Base-by-base conservation (phyloP, 2,888 invertebrate genomes). In the Cartodere bifasciata region DNA sequence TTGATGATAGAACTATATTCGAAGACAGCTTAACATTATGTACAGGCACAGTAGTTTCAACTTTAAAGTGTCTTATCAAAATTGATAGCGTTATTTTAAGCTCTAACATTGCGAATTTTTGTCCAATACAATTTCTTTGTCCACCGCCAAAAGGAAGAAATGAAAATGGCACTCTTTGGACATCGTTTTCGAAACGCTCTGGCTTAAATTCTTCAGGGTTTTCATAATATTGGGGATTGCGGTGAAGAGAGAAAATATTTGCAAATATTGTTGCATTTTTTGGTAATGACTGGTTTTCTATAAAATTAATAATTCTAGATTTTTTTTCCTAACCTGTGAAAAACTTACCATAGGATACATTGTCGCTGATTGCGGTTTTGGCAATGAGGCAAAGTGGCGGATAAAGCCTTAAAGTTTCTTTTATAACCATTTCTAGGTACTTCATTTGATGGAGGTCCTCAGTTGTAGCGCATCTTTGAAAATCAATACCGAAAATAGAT, bases 81-180 rank as follows among this genome's bases (percentile, higher is more conserved):
- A 64, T 65, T 1, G 69, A 65, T 2, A 72, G 34, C 0, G 60
- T 53, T 0, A 63, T 55, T 50, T 73, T 72, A 43, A 72, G 53
- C 47, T 71, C 69, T 44, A 70, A 48, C 51, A 68, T 56, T 22
- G 58, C 67, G 49, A 58, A 63, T 46, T 62, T 65, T 48, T 66
- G 65, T 29, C 65, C 65, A 29, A 72, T 67, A 41, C 72, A 72
- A 44, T 74, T 74, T 17, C 74, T 63, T 0, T 70, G 69, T 0
- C 73, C 73, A 7, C 72, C 72, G 40, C 72, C 73, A 32, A 74
- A 74, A 1, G 70, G 65, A 2, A 73, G 48, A 54, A 65, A 72
- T 16, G 62, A 61, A 41, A 66, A 70, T 0, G 67, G 63, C 29
- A 60, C 64, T 2, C 50, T 52, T 14, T 50, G 49, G 3, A 34